Evolutionary conservation across 2,113 vertebrate genomes (phyloP).

Genomic region (Ammodytes marinus): DNA sequence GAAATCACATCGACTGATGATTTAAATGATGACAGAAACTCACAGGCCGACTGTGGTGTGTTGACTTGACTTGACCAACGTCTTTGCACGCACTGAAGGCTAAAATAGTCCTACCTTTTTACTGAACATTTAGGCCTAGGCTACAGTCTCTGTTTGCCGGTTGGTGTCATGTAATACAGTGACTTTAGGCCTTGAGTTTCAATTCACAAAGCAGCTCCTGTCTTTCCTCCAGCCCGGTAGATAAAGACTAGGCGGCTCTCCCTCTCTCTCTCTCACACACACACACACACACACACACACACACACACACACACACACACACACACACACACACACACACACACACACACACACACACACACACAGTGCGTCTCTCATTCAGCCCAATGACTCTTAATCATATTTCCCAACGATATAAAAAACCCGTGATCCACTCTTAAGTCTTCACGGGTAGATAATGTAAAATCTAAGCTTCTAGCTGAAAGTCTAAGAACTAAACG

Average conservation of each 20-base stretch:
- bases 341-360: constrained; percentile 14
- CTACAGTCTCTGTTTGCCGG: neutral
- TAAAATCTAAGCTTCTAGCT: too few relatives aligned
- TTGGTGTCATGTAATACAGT: neutral
- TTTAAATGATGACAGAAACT: constrained; percentile 37
- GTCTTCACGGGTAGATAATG: too few relatives aligned
- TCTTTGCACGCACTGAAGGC: neutral
- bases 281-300: neutral
- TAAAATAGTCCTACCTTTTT: neutral
- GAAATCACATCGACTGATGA: constrained; percentile 34
- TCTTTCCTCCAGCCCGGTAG: constrained; percentile 16
- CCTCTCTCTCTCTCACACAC: neutral
- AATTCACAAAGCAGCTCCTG: constrained; percentile 39
- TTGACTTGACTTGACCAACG: too few relatives aligned
- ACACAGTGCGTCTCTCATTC: constrained; percentile 28
- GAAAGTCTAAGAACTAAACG: too few relatives aligned
- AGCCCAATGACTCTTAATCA: neutral
- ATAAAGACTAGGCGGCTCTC: constrained; percentile 21
- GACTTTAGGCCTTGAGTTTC: neutral
- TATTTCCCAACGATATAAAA: neutral
- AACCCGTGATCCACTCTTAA: too few relatives aligned
- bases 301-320: neutral
- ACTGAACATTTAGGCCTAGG: neutral
- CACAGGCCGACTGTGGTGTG: too few relatives aligned
- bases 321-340: neutral